These are phyloP conservation scores for Mus musculus DNA, from an alignment of 2,113 vertebrate species.

Conservation along the genomic window GRCm39 chr14:122874001-122874500, in stretches of 20 bases:
- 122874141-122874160: slow-evolving; percentile 88
- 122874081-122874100: slow-evolving; percentile 83
- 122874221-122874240: slow-evolving; percentile 94
- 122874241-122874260: slow-evolving; percentile 95
- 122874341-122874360: slow-evolving; percentile 86
- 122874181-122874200: slow-evolving; percentile 94
- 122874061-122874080: slow-evolving; percentile 81
- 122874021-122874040: slow-evolving; percentile 78
- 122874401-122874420: slow-evolving; percentile 87
- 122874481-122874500: slow-evolving; percentile 93
- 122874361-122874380: slow-evolving; percentile 86
- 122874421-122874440: slow-evolving; percentile 12
- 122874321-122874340: slow-evolving; percentile 88
- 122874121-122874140: slow-evolving; percentile 85
- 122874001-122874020: slow-evolving; percentile 55
- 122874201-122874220: slow-evolving; percentile 96
- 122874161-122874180: slow-evolving; percentile 91
- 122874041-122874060: slow-evolving; percentile 66
- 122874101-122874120: slow-evolving; percentile 88
- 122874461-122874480: slow-evolving; percentile 91
- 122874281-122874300: slow-evolving; percentile 90
- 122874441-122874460: slow-evolving; percentile 88
- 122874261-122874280: slow-evolving; percentile 91
- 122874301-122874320: slow-evolving; percentile 90
- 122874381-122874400: slow-evolving; percentile 87